Conservation (phyloP, 2,888 invertebrate genomes). For the Esperia sulphurella region DNA sequence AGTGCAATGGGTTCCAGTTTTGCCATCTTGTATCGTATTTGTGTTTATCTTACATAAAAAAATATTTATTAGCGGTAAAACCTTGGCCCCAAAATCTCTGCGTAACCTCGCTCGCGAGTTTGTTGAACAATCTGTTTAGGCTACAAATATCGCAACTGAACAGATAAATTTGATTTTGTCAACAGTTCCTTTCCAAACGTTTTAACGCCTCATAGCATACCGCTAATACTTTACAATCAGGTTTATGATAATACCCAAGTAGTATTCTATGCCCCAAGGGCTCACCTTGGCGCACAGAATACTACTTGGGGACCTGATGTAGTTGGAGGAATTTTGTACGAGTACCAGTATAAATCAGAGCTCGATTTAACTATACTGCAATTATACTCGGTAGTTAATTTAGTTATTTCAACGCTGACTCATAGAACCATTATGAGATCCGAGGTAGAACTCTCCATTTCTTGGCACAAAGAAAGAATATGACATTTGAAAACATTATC, state of each 20-base stretch:
- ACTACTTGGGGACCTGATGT: too few species aligned
- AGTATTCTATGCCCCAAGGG: too few species aligned
- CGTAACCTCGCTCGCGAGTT: constrained; percentile 60
- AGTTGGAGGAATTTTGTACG: too few species aligned
- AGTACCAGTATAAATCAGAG: too few species aligned
- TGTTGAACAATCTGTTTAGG: constrained; percentile 60
- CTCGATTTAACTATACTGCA: too few species aligned
- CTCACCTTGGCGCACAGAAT: too few species aligned
- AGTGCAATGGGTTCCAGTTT: constrained; percentile 28
- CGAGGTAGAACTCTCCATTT: too few species aligned
- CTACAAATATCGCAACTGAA: constrained; percentile 62
- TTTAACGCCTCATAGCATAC: constrained; percentile 2
- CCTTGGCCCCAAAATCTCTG: constrained; percentile 71
- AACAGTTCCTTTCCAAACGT: constrained; percentile 12
- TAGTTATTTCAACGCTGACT: too few species aligned
- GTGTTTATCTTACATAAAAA: constrained; percentile 54
- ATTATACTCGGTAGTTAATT: too few species aligned
- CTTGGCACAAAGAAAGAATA: too few species aligned
- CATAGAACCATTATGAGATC: too few species aligned
- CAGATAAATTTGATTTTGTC: constrained; percentile 31
- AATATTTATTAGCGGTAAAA: constrained; percentile 60
- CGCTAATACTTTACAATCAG: constrained; percentile 11
- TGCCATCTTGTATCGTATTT: constrained; percentile 41
- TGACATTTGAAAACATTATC: too few species aligned
- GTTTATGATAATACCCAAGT: neutral